Percentiles rank a stretch among this genome's conserved stretches.
Conservation (phyloP, 2,113 vertebrate species). For the Oophaga pumilio region DNA sequence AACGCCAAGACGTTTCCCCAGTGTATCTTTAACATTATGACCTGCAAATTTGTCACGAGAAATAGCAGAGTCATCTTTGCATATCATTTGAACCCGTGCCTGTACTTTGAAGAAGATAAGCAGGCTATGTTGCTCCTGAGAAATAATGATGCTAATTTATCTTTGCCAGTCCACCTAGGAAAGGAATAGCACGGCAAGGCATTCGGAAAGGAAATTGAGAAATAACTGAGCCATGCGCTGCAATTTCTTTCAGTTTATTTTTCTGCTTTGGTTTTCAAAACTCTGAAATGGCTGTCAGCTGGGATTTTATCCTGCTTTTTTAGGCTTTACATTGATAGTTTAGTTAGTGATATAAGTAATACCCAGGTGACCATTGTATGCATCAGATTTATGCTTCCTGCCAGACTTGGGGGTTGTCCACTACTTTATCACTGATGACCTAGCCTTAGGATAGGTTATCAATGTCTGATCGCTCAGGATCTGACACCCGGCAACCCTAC, state of each 20-base stretch:
- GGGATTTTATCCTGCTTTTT: constrained; percentile 21
- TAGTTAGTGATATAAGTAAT: neutral
- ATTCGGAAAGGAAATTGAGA: constrained; percentile 61
- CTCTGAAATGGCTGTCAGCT: constrained; percentile 20
- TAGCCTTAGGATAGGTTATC: too few relatives aligned
- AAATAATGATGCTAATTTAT: constrained; percentile 71
- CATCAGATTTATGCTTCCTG: neutral
- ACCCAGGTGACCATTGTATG: neutral
- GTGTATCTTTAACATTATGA: constrained; percentile 72
- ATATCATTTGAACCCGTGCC: constrained; percentile 67
- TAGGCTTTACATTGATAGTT: constrained; percentile 7
- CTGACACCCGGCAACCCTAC: too few relatives aligned
- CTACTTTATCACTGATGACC: too few relatives aligned
- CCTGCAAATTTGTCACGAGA: constrained; percentile 70
- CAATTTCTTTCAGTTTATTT: constrained; percentile 30
- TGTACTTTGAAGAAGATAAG: constrained; percentile 69
- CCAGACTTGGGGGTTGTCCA: too few relatives aligned
- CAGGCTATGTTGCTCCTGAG: constrained; percentile 62
- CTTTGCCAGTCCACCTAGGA: constrained; percentile 62
- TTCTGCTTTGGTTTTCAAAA: constrained; percentile 1
- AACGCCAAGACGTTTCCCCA: constrained; percentile 56
- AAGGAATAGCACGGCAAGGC: constrained; percentile 46
- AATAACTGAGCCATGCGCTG: constrained; percentile 59
- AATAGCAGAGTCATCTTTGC: constrained; percentile 64
- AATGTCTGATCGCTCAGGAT: too few relatives aligned